Conservation (phyloP, 2,797 vertebrate genomes). For the Xenentodon cancila region DNA sequence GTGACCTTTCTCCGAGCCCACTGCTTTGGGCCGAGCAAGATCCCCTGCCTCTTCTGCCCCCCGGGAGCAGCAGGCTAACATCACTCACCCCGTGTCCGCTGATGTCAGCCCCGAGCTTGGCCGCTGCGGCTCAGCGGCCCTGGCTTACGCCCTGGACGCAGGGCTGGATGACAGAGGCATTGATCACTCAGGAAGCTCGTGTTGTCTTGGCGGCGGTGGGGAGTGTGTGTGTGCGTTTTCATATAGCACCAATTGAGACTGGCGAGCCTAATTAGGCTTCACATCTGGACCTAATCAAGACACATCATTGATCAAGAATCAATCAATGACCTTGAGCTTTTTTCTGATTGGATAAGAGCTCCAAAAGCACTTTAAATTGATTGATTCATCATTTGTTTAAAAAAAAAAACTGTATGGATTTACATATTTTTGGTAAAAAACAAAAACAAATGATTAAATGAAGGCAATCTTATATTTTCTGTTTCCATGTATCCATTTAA, state of each 20-base stretch:
- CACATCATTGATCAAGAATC: conserved; percentile 73
- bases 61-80: conserved; percentile 76
- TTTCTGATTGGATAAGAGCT: conserved; percentile 56
- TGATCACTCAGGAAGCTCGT: conserved; percentile 85
- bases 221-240: conserved; percentile 36
- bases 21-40: conserved; percentile 68
- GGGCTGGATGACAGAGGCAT: conserved; percentile 81
- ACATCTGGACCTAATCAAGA: conserved; percentile 75
- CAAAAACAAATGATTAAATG: too few relatives aligned
- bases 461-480: neutral
- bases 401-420: too few relatives aligned
- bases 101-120: conserved; percentile 77
- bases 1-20: conserved; percentile 84
- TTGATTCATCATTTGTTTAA: too few relatives aligned
- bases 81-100: conserved; percentile 86
- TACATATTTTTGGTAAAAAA: too few relatives aligned
- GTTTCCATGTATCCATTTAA: neutral
- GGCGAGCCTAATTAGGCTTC: conserved; percentile 72
- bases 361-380: conserved; percentile 1
- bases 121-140: conserved; percentile 59
- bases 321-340: conserved; percentile 59
- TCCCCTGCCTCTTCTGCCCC: conserved; percentile 66
- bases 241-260: conserved; percentile 65
- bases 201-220: conserved; percentile 43
- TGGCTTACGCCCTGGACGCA: conserved; percentile 61